Evolutionary conservation across 2,113 vertebrate species (phyloP).

Genomic region (Serilophus lunatus): DNA sequence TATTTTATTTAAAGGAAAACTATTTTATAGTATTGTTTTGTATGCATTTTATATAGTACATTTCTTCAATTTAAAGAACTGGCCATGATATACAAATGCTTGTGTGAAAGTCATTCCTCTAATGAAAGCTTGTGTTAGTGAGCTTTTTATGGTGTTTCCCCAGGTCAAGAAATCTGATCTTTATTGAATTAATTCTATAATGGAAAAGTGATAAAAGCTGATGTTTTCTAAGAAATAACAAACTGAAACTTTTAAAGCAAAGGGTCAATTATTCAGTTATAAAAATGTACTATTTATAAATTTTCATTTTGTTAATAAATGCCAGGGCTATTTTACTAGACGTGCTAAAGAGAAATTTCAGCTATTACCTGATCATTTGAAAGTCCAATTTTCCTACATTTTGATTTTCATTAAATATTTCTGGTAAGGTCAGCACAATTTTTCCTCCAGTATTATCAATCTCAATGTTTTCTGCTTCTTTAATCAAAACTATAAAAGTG

Average conservation of each 20-base stretch:
- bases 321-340: background rate
- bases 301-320: background rate
- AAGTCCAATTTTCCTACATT: background rate
- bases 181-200: background rate
- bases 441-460: background rate
- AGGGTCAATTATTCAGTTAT: background rate
- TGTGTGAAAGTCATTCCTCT: background rate
- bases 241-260: background rate
- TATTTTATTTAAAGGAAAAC: background rate
- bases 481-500: conserved; percentile 2
- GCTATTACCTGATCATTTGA: background rate
- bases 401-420: background rate
- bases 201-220: background rate
- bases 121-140: background rate
- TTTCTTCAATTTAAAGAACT: background rate
- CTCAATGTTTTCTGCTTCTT: background rate
- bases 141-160: background rate
- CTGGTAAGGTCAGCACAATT: background rate
- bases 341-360: background rate
- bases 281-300: background rate
- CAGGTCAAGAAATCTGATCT: background rate
- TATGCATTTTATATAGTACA: background rate
- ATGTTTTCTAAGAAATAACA: background rate
- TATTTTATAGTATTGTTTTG: background rate
- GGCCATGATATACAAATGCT: accelerated